These are phyloP conservation scores for Congeria kusceri DNA, from an alignment of 2,888 invertebrate species.

Conservation along the genomic window DNA sequence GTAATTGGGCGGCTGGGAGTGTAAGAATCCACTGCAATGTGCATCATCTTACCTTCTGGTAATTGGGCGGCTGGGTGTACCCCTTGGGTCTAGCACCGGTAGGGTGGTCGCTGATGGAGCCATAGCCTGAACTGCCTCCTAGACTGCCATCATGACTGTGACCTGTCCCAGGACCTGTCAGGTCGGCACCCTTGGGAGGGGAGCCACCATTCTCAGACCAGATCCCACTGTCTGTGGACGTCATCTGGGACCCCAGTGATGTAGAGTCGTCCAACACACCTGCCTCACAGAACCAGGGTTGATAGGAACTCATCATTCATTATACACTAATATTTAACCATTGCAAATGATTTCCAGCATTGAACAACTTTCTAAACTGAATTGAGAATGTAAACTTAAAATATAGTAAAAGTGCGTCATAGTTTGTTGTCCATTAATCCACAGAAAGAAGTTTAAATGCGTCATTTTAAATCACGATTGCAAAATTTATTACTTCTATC, in stretches of 20 bases:
- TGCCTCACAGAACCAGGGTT: slow-evolving; percentile 3
- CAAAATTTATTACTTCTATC: no score
- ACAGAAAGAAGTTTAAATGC: no score
- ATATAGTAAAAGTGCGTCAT: no score
- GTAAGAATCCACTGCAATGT: neutral
- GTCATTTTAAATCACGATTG: no score
- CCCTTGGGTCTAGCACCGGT: slow-evolving; percentile 74
- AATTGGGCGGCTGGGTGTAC: neutral
- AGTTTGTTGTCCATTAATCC: no score
- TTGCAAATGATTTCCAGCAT: no score
- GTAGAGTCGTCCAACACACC: slow-evolving; percentile 66
- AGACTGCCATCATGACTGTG: slow-evolving; percentile 75
- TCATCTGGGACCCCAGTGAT: slow-evolving; percentile 70
- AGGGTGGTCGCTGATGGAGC: slow-evolving; percentile 72
- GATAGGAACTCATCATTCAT: no score
- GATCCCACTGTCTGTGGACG: slow-evolving; percentile 76
- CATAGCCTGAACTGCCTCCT: slow-evolving; percentile 78
- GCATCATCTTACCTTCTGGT: neutral
- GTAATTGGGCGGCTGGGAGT: no score
- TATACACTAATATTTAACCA: no score
- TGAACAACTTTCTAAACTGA: no score
- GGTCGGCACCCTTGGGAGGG: slow-evolving; percentile 28
- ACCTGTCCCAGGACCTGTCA: slow-evolving; percentile 26
- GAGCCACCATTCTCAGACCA: slow-evolving; percentile 59
- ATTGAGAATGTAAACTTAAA: no score